Base-by-base conservation (phyloP, 2,888 invertebrate genomes). In the Ctenicera cuprea region DNA sequence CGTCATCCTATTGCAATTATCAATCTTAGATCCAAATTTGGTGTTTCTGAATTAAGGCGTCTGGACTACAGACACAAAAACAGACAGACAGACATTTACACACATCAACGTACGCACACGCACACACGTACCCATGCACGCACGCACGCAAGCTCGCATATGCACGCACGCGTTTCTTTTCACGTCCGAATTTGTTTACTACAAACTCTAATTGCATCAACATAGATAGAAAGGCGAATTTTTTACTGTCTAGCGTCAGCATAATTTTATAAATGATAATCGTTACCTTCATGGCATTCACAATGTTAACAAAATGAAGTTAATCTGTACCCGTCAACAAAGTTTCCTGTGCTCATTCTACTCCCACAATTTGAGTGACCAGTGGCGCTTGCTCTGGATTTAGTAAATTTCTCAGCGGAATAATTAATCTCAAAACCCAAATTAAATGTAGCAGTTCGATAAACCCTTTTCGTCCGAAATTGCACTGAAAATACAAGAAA, bases 201-300 rank as follows among this genome's bases (percentile, higher is more conserved):
- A 54, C 7, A 11, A 20, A 18, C 20, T 33, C 20, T 41, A 59
- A 59, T 59, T 59, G 18, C 4, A 38, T 3, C 3, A 18, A 41
- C 3, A 14, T 11, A 38, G 38, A 54, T 20, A 30, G 22, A 26
- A 54, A n/a, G 14, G 5, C 0, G 20, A 37, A 14, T 38, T 20
- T 41, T 59, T 59, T 12, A 52, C 52, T 59, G 59, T 20, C 18
- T 9, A 22, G 18, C 54, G 22, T 18, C n/a, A 11, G 20, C 1
- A 59, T 59, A 59, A 59, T 38, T 59, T 38, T 37, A 18, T 59
- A 59, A 59, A 59, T 59, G 11, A 12, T 38, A 38, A 59, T 41
- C 38, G 38, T 59, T 59, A 22, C 22, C 38, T 20, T 59, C 38
- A 18, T 38, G 38, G 16, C 33, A 57, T 11, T 37, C 22, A 33